Base-by-base conservation (phyloP, 2,888 invertebrate genomes). In the Cabera pusaria region DNA sequence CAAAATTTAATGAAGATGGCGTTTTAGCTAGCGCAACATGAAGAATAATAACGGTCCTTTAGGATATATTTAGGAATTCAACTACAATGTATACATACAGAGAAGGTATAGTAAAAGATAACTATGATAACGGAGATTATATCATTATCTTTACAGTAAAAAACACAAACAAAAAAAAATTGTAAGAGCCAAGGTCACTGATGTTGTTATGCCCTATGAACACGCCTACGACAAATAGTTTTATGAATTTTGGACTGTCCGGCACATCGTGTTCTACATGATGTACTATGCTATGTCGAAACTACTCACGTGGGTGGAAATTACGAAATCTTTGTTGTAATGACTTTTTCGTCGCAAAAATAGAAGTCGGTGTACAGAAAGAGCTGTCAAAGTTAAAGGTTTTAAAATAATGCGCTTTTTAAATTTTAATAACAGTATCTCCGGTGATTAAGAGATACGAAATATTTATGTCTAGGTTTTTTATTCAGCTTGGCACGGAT, bases 401-500 rank as follows among this genome's bases (percentile, higher is more conserved):
- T 27, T 39, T 34, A 23, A 36, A 35, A 28, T 27, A 26, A 33
- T 38, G 34, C 27, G 25, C 36, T 29, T 33, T 36, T 42, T 35
- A 11, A 19, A 28, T 36, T 32, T 26, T 39, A 28, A 24, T 25
- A 36, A 31, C 25, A 16, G 18, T 21, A 12, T 22, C 38, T 35
- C 37, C 24, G 36, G 45, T 42, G 36, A 29, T 40, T 27, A 44
- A 39, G 21, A 44, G 10, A 21, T 9, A 33, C 19, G 34, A 35
- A 36, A 41, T 31, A 26, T 34, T 27, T 33, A n/a, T 41, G 52
- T 32, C 24, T 46, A 39, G 25, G 8, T 11, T 47, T 59, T 59
- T 61, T 64, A 59, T 56, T 64, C 46, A 54, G 68, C 59, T 77
- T 77, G 77, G 77, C 78, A 77, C 64, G 40, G 56, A 56, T 61